A percentile compares a stretch with the other conserved stretches of the same genome.
Evolutionary conservation across 1,140 invertebrate genomes (phyloP).

Genomic region (Nasonia longicornis): DNA sequence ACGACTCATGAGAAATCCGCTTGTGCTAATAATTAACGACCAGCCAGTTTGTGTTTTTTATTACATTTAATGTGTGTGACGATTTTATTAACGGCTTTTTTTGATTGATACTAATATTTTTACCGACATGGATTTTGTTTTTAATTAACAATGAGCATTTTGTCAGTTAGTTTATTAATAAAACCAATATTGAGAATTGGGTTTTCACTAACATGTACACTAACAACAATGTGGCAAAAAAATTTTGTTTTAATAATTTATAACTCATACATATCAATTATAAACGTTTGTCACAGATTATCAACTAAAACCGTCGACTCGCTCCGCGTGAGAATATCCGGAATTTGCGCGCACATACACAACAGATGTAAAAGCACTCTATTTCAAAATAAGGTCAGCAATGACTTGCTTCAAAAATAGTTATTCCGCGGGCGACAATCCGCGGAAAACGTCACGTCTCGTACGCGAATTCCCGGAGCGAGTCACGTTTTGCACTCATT

Average conservation of each 20-base stretch:
- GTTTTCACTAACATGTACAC: conserved; percentile 29
- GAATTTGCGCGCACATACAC: conserved; percentile 8
- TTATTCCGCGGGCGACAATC: not conserved
- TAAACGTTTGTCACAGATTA: conserved; percentile 10
- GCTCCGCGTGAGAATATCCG: not conserved
- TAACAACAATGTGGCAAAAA: conserved; percentile 26
- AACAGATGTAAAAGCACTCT: not conserved
- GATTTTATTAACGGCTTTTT: not conserved
- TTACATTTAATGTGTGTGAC: not conserved
- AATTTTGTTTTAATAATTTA: not conserved
- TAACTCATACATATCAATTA: not conserved
- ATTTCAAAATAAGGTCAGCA: conserved; percentile 1
- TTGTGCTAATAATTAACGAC: conserved; percentile 9
- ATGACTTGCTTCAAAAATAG: not conserved
- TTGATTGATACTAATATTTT: not conserved
- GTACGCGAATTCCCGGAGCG: conserved; percentile 27
- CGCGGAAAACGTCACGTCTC: conserved; percentile 6
- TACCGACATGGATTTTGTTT: not conserved
- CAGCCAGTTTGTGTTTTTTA: conserved; percentile 7
- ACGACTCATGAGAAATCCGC: conserved; percentile 15
- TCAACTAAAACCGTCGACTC: conserved; percentile 9
- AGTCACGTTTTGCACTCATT: conserved; percentile 39
- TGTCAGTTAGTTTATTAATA: no score
- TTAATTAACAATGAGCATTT: conserved; percentile 2
- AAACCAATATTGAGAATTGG: not conserved